Evolutionary conservation across 2,113 vertebrate species (phyloP), one percentile per base, ranked within the genome.

Genomic region (Trichechus manatus): DNA sequence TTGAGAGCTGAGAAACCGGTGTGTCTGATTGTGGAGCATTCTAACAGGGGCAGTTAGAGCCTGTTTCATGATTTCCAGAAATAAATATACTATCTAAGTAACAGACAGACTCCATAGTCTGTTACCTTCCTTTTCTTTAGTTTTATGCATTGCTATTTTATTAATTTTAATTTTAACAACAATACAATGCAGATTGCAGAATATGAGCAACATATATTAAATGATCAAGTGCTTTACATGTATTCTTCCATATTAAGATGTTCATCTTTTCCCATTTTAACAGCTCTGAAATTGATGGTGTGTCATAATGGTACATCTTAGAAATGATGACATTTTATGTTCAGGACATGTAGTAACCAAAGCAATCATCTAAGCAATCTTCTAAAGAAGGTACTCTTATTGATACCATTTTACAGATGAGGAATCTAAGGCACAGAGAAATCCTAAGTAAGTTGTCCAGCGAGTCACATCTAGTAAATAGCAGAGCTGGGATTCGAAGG

Each of bases 61-160:
- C 33, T 22, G 4, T 27, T 86, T 83, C 44, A 89, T 63, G 5
- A 25, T 66, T 96, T 97, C 29, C 68, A 61, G 13, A 36, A 87
- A 50, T 61, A 94, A 81, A 47, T 56, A 59, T 7, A 78, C 5
- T 33, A 44, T 47, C 78, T 23, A 83, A 93, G 36, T 44, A 72
- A 50, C 5, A 92, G 22, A 91, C 22, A 15, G 39, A 36, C 10
- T 94, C 44, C 22, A 6, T 42, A 47, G 10, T 85, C 59, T 27
- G 11, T 66, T 50, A 33, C 5, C 33, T 27, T 31, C 56, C 13
- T 77, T 72, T 89, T 50, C 10, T 70, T 44, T 77, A 75, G 33
- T 93, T 91, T 91, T 78, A 36, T 87, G n/a, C 17, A 63, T 20
- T 78, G 17, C 13, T 82, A 59, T 47, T 91, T 93, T 87, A 89